phyloP scores from a whole-genome alignment of 1,140 invertebrate species.

The Melanaphis sacchari region DNA sequence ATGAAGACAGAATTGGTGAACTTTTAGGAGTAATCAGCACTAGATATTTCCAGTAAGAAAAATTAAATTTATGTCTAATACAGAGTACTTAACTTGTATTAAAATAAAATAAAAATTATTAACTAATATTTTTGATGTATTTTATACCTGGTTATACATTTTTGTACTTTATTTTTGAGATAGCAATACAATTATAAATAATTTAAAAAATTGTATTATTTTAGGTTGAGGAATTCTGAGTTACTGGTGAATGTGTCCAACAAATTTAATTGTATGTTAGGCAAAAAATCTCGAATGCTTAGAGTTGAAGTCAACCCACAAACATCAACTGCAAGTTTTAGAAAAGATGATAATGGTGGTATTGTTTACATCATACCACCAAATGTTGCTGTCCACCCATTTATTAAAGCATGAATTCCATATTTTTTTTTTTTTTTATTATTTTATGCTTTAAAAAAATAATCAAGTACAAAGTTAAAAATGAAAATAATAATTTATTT shows the following conservation, averaged over 20 bases:
- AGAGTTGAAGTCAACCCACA: constrained; percentile 70
- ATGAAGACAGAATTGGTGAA: constrained; percentile 83
- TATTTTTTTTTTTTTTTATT: neutral
- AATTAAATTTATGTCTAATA: neutral
- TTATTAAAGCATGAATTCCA: neutral
- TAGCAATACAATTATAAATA: neutral
- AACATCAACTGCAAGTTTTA: constrained; percentile 69
- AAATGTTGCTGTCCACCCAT: constrained; percentile 62
- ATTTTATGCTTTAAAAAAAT: neutral
- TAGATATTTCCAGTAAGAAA: constrained; percentile 76
- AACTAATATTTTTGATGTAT: neutral
- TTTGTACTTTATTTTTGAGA: no score
- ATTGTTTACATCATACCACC: constrained; percentile 69
- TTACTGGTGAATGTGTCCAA: constrained; percentile 73
- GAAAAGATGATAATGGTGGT: constrained; percentile 67
- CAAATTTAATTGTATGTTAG: constrained; percentile 74
- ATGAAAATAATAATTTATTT: neutral
- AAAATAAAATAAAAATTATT: neutral
- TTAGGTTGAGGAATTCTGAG: constrained; percentile 70
- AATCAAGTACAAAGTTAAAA: constrained; percentile 15
- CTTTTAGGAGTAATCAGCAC: constrained; percentile 82
- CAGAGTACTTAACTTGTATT: neutral
- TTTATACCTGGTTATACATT: neutral
- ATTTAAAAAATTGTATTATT: constrained; percentile 58
- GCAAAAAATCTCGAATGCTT: constrained; percentile 73